These are phyloP conservation scores for Casuarius casuarius DNA, from an alignment of 2,113 vertebrate species.

Conservation along the genomic window DNA sequence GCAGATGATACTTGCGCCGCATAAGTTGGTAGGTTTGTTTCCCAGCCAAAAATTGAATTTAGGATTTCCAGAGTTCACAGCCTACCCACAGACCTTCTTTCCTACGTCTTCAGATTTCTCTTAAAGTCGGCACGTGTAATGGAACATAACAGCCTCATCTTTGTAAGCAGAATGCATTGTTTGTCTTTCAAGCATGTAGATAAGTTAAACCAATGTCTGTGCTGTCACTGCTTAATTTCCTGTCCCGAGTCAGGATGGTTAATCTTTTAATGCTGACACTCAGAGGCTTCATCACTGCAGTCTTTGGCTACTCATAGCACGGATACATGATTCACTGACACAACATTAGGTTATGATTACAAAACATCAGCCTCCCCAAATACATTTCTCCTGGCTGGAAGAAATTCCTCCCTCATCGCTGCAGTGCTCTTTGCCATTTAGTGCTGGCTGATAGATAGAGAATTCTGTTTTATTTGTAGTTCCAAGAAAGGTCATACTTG, in stretches of 20 bases:
- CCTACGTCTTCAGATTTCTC: background rate
- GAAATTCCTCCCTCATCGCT: background rate
- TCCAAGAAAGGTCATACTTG: background rate
- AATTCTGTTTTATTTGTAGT: background rate
- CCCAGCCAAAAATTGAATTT: background rate
- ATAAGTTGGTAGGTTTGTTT: background rate
- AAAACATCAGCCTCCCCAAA: background rate
- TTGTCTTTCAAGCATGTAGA: background rate
- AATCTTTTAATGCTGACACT: background rate
- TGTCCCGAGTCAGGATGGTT: background rate
- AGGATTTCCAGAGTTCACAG: background rate
- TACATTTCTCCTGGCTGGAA: background rate
- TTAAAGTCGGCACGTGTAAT: background rate
- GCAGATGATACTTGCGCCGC: background rate
- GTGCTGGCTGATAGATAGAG: background rate
- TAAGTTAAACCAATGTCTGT: background rate
- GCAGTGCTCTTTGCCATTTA: background rate
- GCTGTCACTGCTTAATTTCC: background rate
- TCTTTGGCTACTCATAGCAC: background rate
- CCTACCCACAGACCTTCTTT: background rate
- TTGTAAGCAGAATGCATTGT: background rate
- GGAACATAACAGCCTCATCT: background rate
- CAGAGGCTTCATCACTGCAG: background rate
- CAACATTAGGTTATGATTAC: background rate
- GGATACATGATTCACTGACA: background rate